Evolutionary conservation across 2,888 invertebrate species (phyloP), one percentile per base, ranked within the genome.

Genomic region (Andrena marginata): DNA sequence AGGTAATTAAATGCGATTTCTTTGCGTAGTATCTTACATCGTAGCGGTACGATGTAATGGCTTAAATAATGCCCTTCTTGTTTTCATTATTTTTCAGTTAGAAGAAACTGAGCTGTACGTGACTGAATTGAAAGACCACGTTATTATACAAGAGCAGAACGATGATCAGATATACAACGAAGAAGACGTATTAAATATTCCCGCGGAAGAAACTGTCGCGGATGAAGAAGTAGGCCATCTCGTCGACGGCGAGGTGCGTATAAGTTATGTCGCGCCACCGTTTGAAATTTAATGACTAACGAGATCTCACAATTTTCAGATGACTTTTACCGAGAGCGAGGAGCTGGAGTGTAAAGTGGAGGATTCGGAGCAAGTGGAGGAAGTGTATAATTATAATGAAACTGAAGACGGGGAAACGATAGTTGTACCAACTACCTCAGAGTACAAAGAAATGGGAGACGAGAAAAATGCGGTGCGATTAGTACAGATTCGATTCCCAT

Each of bases 81-180:
- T 74, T 65, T 67, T n/a, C 54, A 13, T 71, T 35, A 3, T 7
- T 42, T 74, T 73, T 62, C 56, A 90, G 87, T 49, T 92, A 13
- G 94, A 94, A 77, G 94, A 95, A 74, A 94, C 94, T 0, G 95
- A 95, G 84, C 88, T 95, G 72, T 95, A 95, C 86, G 95, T 95
- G 23, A 94, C 95, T 0, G 95, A 95, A 81, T 87, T 95, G 5
- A 95, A 95, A 85, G 94, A 95, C 70, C 95, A 95, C 80, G 95
- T 95, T 56, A 94, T 95, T 51, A 94, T 95, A 68, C 95, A 95
- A 82, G 89, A 91, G 64, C 90, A 85, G n/a, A 93, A 92, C 13
- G 94, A 94, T 3, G 92, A 94, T 72, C 90, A 91, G 59, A 90
- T 93, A 70, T 93, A 93, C 70, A 87, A 90, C n/a, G 92, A 92